These are phyloP conservation scores for Ectemnius continuus DNA, from an alignment of 2,888 invertebrate species.

Conservation along the genomic window DNA sequence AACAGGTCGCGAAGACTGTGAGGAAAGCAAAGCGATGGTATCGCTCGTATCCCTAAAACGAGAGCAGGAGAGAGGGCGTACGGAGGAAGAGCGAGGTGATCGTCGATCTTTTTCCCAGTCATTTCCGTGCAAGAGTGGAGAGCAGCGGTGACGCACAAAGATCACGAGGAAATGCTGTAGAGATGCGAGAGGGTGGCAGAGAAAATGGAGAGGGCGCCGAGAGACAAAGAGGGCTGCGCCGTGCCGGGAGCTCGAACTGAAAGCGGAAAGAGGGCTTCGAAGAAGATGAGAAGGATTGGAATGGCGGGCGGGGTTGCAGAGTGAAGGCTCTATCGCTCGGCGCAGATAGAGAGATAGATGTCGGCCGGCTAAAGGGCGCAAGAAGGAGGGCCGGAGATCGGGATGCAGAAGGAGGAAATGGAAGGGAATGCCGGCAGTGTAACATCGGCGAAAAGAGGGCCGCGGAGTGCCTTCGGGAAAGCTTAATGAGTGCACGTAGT, in stretches of 20 bases:
- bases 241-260: background rate
- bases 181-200: background rate
- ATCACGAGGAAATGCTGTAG: too few species aligned
- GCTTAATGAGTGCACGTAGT: slow-evolving; percentile 66
- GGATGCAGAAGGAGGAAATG: slow-evolving; percentile 1
- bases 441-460: slow-evolving; percentile 19
- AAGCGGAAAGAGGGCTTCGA: background rate
- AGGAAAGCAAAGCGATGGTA: too few species aligned
- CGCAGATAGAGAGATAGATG: too few species aligned
- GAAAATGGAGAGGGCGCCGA: background rate
- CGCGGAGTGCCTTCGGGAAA: slow-evolving; percentile 38
- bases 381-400: too few species aligned
- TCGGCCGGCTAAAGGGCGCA: too few species aligned
- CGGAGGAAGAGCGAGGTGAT: background rate
- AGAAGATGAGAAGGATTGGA: slow-evolving; percentile 12
- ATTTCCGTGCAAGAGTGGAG: slow-evolving; percentile 21
- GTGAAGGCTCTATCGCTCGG: too few species aligned
- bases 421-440: slow-evolving; percentile 1
- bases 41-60: too few species aligned
- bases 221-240: slow-evolving; percentile 2
- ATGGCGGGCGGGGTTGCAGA: background rate
- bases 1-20: too few species aligned
- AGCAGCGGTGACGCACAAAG: too few species aligned
- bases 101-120: slow-evolving; percentile 12
- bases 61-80: too few species aligned